Evolutionary conservation across 1,140 invertebrate species (phyloP), one percentile per base, ranked within the genome.

Genomic region (Brachionus manjavacas): DNA sequence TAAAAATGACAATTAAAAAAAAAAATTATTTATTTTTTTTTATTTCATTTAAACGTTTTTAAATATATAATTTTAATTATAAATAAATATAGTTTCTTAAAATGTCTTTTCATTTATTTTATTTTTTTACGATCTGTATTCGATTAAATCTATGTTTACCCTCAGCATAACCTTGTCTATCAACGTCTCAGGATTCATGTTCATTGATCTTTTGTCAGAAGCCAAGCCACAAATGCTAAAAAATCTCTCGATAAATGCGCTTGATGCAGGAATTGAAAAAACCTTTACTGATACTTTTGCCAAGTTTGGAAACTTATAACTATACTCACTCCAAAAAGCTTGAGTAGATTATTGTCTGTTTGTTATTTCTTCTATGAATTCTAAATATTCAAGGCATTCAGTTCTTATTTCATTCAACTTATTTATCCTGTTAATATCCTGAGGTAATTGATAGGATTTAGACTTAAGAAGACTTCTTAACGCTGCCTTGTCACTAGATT

Each of bases 241-340:
- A 66, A 66, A 66, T 28, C 64, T 25, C 16, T 66, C 64, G 16
- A 66, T 66, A 20, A 25, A 66, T 16, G 64, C 64, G 9, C 23
- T 35, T 35, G 64, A 68, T 31, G 31, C 64, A 12, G 64, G 64
- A 31, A 68, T 31, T 31, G 64, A 68, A 31, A 68, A 68, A 31
- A 68, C 0, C 25, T 68, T 28, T 12, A 68, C 9, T 35, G 64
- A 11, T n/a, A 68, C 64, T 68, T 68, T 28, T 14, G 25, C 31
- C 64, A 68, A 31, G 9, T 68, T 68, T 68, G 64, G 64, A 68
- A 68, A 68, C 31, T 68, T 68, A 35, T 25, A 68, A 31, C 64
- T 68, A 68, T 68, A 68, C 14, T 68, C 25, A 68, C 31, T 68
- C 64, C 64, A 68, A 68, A 28, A 68, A 14, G 64, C 64, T 35